Evolutionary conservation across 2,797 vertebrate species (phyloP).

Genomic region (Neostethus bicornis): DNA sequence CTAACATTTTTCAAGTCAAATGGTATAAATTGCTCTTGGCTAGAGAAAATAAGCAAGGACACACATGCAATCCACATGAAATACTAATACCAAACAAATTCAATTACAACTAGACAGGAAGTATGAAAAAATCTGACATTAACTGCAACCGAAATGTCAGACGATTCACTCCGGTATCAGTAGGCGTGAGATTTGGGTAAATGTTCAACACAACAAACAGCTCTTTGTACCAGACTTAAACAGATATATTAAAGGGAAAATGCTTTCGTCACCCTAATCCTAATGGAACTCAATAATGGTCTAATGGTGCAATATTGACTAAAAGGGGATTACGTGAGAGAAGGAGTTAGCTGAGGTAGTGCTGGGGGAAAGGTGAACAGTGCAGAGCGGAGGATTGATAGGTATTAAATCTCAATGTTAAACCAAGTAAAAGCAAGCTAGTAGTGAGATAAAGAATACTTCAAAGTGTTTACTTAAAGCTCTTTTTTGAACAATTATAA

Average conservation of each 20-base stretch:
- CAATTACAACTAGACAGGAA: neutral
- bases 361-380: neutral
- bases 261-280: neutral
- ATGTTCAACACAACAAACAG: neutral
- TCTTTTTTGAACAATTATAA: neutral
- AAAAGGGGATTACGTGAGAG: neutral
- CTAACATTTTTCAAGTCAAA: slow-evolving; percentile 3
- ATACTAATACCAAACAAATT: slow-evolving; percentile 1
- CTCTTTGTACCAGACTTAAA: slow-evolving; percentile 2
- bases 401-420: neutral
- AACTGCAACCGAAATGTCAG: neutral
- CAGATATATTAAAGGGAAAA: neutral
- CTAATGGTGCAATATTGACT: slow-evolving; percentile 9
- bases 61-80: neutral
- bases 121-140: neutral
- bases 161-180: neutral
- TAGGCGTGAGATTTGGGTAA: accelerated
- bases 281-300: slow-evolving; percentile 4
- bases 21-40: neutral
- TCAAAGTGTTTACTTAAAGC: no score
- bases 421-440: neutral
- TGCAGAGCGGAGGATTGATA: neutral
- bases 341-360: neutral
- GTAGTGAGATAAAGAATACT: no score
- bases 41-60: neutral